Conservation (phyloP, 2,113 vertebrate genomes). For the Guaruba guarouba region DNA sequence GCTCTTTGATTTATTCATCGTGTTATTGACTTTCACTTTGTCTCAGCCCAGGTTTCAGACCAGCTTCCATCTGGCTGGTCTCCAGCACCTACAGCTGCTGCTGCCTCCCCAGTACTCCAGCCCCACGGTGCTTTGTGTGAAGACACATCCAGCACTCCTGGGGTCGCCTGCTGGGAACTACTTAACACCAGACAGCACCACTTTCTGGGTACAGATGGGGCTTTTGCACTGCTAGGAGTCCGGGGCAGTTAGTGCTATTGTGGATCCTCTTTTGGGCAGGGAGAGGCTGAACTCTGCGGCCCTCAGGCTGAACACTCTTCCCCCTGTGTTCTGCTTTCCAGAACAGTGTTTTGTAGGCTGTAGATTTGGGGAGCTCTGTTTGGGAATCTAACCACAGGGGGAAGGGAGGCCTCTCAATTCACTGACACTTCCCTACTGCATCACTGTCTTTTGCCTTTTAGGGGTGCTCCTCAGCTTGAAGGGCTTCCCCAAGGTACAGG, state of each 20-base stretch:
- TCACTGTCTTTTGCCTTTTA: background rate
- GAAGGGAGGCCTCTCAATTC: background rate
- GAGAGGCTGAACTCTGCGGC: background rate
- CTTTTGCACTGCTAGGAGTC: background rate
- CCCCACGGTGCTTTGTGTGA: background rate
- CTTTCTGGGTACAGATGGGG: background rate
- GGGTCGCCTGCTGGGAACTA: background rate
- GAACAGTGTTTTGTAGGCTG: background rate
- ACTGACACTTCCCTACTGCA: background rate
- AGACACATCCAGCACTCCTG: background rate
- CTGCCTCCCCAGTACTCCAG: background rate
- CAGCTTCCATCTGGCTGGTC: background rate
- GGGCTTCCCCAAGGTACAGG: rapidly evolving
- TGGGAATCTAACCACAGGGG: background rate
- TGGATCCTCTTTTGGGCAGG: background rate
- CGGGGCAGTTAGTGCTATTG: background rate
- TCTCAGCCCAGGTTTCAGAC: background rate
- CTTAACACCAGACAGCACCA: background rate
- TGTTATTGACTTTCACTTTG: background rate
- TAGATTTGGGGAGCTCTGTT: background rate
- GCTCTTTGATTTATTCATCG: background rate
- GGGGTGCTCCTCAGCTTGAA: background rate
- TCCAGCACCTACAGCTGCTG: background rate
- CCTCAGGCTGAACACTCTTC: background rate
- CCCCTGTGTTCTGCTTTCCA: background rate